These are phyloP conservation scores for Phanerotoma sp. DNA, from an alignment of 2,888 invertebrate species.

Conservation along the genomic window DNA sequence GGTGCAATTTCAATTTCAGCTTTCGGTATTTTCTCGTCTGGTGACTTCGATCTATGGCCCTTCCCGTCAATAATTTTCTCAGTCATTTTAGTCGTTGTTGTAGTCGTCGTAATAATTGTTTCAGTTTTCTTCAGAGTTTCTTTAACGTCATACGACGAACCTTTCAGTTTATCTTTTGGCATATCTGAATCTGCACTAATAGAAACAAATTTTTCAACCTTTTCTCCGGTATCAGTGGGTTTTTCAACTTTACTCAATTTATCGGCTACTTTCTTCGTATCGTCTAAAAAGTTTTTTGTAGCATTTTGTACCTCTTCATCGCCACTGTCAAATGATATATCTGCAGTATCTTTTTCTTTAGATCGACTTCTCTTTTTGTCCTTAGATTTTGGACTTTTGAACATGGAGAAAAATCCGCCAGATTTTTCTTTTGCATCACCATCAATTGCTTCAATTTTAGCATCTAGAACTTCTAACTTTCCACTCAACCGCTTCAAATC, in stretches of 20 bases:
- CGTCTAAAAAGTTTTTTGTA: slow-evolving; percentile 48
- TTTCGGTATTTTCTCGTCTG: slow-evolving; percentile 40
- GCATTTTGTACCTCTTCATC: slow-evolving; percentile 36
- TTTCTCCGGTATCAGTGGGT: slow-evolving; percentile 11
- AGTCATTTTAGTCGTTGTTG: slow-evolving; percentile 1
- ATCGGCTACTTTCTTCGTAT: slow-evolving; percentile 40
- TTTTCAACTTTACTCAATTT: slow-evolving; percentile 22
- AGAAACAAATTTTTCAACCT: slow-evolving; percentile 19
- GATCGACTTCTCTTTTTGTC: slow-evolving; percentile 41
- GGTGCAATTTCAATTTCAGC: slow-evolving; percentile 30
- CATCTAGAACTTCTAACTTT: slow-evolving; percentile 15
- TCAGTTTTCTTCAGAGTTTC: not conserved
- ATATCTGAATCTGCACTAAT: slow-evolving; percentile 30
- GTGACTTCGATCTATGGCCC: slow-evolving; percentile 28
- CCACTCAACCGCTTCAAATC: slow-evolving; percentile 15
- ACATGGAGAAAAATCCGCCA: slow-evolving; percentile 38
- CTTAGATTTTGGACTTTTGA: slow-evolving; percentile 37
- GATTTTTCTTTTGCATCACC: slow-evolving; percentile 22
- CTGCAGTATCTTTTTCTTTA: slow-evolving; percentile 28
- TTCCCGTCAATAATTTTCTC: slow-evolving; percentile 13
- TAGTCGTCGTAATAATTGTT: not conserved
- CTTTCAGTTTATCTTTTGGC: slow-evolving; percentile 41
- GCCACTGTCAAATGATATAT: slow-evolving; percentile 33
- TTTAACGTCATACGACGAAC: slow-evolving; percentile 41
- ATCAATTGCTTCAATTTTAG: slow-evolving; percentile 19